Evolutionary conservation across 2,888 invertebrate species (phyloP), one percentile per base, ranked within the genome.

Genomic region (Embidobia sp.): DNA sequence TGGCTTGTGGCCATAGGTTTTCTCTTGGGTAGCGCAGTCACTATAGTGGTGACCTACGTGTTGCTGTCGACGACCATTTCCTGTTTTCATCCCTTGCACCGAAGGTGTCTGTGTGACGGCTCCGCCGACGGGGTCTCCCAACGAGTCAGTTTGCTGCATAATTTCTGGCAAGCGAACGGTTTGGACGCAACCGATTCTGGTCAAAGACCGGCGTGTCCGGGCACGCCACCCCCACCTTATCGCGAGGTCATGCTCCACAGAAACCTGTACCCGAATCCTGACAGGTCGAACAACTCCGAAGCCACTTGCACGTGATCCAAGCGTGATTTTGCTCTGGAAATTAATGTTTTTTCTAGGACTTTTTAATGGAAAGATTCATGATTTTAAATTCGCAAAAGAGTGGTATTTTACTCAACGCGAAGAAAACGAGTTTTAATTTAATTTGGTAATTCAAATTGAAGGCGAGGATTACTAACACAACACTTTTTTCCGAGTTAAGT

Each of bases 221-320:
- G 82, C 11, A 89, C 88, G 8, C 89, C 89, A 1, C 89, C 89
- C 1, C 89, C 89, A 0, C 85, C 88, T 0, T 89, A 89, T 63
- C 83, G 85, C 8, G 89, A 89, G 26, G 89, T 89, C 22, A 84
- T 89, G 79, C 66, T 84, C 1, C 83, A 85, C 27, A 67, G 80
- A 19, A 82, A 80, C 33, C 61, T 82, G 5, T 82, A 83, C 29
- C 81, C 82, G 0, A 77, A 64, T 27, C 76, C 76, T 3, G 35
- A 29, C 15, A 48, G 61, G 13, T 10, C 42, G 2, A 51, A 11
- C 8, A 57, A 40, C 27, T 1, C 37, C 0, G 37, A 66, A 2
- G 57, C 19, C 3, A 59, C 48, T 16, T 59, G 67, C 44, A 70
- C 64, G 72, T 73, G 63, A 73, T 53, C 35, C 4, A 10, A 6